Base-by-base conservation (phyloP, 2,797 vertebrate species). In the Thaleichthys pacificus region DNA sequence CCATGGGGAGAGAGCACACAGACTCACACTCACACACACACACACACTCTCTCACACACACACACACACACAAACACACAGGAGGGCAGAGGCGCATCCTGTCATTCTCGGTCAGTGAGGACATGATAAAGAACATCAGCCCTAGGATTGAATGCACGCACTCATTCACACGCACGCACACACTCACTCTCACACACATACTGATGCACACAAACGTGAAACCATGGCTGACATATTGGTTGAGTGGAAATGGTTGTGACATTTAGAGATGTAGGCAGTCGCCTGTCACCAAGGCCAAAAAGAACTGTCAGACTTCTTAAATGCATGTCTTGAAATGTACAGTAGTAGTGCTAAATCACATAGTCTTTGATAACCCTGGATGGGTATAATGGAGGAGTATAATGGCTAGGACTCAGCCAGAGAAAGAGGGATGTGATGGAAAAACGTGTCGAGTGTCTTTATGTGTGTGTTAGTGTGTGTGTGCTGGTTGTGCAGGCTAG, bases 1-100 rank as follows among this genome's bases (percentile, higher is more conserved):
- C 87, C 54, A 73, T 81, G 80, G 85, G 77, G 76, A 72, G 1
- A 47, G 3, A 47, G 42, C 11, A 64, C 14, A 21, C 15, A 38
- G 1, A 12, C 69, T 32, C 77, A 70, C 73, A 51, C 71, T 66
- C 56, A 47, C 65, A 68, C 57, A 19, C 76, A 56, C 64, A 35
- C 80, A 71, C 73, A 51, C 73, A 71, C 58, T 21, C 81, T 71
- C 72, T 54, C 74, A 72, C 62, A 47, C 65, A 72, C 54, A 17
- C 76, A 1, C 61, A 42, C 32, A 21, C 30, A 4, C 14, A 21
- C 38, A 5, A 12, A 21, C 64, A 42, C 64, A 42, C 64, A 8
- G 21, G 15, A 21, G 24, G 65, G 49, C 80, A 74, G 70, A 57
- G 73, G 74, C 63, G 49, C 66, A 72, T 56, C 12, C 77, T 75